These are phyloP conservation scores for Apogon hyalosoma DNA, from an alignment of 2,797 vertebrate genomes.

Conservation along the genomic window DNA sequence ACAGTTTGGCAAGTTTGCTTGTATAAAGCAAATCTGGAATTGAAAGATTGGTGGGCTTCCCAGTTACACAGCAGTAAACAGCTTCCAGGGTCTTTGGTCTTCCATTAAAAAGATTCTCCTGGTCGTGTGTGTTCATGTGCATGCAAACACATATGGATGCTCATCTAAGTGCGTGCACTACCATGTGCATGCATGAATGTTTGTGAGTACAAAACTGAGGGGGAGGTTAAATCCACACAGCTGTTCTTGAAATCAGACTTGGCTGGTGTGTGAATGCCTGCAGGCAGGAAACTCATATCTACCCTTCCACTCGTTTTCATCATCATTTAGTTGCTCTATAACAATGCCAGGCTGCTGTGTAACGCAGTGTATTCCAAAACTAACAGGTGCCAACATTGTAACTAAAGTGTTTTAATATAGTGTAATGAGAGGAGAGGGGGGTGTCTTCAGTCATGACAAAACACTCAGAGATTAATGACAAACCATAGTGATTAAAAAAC, in stretches of 20 bases:
- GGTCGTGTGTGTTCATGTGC: not conserved
- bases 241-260: conserved; percentile 72
- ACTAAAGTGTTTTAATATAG: conserved; percentile 59
- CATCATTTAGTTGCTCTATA: conserved; percentile 60
- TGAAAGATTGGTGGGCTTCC: conserved; percentile 42
- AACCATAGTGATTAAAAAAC: conserved; percentile 33
- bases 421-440: conserved; percentile 47
- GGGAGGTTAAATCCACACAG: conserved; percentile 70
- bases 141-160: not conserved
- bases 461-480: conserved; percentile 36
- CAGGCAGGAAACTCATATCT: conserved; percentile 60
- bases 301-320: conserved; percentile 67
- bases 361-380: conserved; percentile 49
- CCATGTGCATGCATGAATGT: conserved; percentile 11
- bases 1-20: conserved; percentile 21
- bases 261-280: conserved; percentile 61
- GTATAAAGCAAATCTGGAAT: conserved; percentile 39
- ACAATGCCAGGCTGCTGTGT: conserved; percentile 66
- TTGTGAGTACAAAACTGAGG: conserved; percentile 19
- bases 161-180: conserved; percentile 8
- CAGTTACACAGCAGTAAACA: conserved; percentile 45
- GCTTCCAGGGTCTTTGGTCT: conserved; percentile 48
- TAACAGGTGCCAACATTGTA: conserved; percentile 54
- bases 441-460: conserved; percentile 40
- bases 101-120: conserved; percentile 35